Base-by-base conservation (phyloP, 2,797 vertebrate species). In the Neopelma chrysocephalum region DNA sequence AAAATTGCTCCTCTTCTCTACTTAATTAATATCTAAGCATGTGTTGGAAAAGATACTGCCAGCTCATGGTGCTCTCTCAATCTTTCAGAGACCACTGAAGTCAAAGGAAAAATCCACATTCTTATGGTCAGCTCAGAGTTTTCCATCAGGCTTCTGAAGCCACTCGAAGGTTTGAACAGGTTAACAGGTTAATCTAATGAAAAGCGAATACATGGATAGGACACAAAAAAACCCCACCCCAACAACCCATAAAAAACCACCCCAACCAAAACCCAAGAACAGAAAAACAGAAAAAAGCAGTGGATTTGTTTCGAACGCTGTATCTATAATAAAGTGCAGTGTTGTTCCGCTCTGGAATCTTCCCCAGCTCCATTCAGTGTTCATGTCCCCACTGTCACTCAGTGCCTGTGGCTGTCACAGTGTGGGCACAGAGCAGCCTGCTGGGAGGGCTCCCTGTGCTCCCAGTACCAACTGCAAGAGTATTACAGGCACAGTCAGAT, bases 11-110 rank as follows among this genome's bases (percentile, higher is more conserved):
- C 56, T 32, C 17, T 82, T 64, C 48, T 85, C 42, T 89, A 21
- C 32, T 73, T 83, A 88, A 82, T 80, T 94, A 90, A 47, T 72
- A 92, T n/a, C 38, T 64, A 71, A 85, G 38, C 36, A 34, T 43
- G 20, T 71, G 42, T 54, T 87, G 42, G 72, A 75, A 86, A 85
- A 91, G 17, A 73, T 50, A 82, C 42, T 48, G 21, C 19, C 60
- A 47, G 64, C 60, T 81, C 45, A 3, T 17, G 47, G 32, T 57
- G 25, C 61, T 43, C 53, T 48, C 57, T 83, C 85, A 95, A n/a
- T 88, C 50, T 91, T 78, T 26, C 45, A 83, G 70, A 89, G 45
- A 68, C 51, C 36, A 82, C 21, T 32, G 53, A 92, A 91, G 32
- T 38, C 56, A 68, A 89, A 45, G 34, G 45, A 70, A 87, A 87